Conservation (phyloP, 2,888 invertebrate species). For the Uloborus plumipes region DNA sequence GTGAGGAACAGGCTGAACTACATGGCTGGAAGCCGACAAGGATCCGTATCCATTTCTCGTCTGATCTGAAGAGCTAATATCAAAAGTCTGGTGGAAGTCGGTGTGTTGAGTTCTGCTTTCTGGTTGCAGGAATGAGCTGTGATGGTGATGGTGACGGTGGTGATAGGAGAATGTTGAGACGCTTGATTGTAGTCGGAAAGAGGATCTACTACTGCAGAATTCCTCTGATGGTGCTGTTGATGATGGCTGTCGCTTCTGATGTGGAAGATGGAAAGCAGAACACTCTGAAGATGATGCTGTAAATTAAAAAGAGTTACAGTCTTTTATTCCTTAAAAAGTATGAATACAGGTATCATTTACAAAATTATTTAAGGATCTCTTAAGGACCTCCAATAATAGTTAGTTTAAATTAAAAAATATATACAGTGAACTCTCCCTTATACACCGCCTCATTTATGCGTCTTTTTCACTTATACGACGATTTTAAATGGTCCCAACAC, state of each 20-base stretch:
- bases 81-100: slow-evolving; percentile 30
- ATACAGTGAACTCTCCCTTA: no score
- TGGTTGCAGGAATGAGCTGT: slow-evolving; percentile 26
- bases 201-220: slow-evolving; percentile 34
- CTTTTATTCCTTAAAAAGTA: no score
- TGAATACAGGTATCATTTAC: no score
- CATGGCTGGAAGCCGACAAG: slow-evolving; percentile 19
- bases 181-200: slow-evolving; percentile 42
- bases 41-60: slow-evolving; percentile 26
- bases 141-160: slow-evolving; percentile 26
- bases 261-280: slow-evolving; percentile 60
- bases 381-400: no score
- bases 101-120: slow-evolving; percentile 23
- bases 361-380: no score
- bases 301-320: no score
- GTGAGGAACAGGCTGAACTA: slow-evolving; percentile 65
- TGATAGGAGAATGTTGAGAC: slow-evolving; percentile 52
- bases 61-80: not conserved
- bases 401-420: no score
- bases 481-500: no score
- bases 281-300: slow-evolving; percentile 32
- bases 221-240: slow-evolving; percentile 20
- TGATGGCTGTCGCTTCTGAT: slow-evolving; percentile 43
- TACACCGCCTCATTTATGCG: no score
- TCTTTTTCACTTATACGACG: no score